Conservation (phyloP, 2,888 invertebrate species). For the Lasioglossum figueresi region DNA sequence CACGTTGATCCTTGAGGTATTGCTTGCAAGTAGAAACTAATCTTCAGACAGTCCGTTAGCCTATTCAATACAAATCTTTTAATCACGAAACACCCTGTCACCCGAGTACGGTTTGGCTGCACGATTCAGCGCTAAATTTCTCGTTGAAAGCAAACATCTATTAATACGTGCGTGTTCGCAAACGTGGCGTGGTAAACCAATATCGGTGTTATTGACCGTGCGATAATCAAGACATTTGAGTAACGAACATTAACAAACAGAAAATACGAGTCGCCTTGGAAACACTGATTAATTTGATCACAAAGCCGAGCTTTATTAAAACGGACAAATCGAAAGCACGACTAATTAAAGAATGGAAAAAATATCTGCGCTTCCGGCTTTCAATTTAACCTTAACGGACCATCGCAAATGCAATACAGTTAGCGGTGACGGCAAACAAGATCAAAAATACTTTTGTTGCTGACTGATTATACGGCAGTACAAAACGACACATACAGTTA, state of each 20-base stretch:
- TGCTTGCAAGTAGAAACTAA: not conserved
- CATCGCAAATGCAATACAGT: not conserved
- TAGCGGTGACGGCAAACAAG: not conserved
- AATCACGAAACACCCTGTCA: slow-evolving; percentile 10
- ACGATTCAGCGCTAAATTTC: slow-evolving; percentile 35
- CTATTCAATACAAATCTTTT: not conserved
- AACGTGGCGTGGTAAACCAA: slow-evolving; percentile 44
- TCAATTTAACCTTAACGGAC: slow-evolving; percentile 20
- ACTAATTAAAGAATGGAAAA: slow-evolving; percentile 25
- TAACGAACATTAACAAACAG: slow-evolving; percentile 55
- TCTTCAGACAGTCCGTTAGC: not conserved
- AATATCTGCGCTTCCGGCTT: slow-evolving; percentile 33
- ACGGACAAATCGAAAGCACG: slow-evolving; percentile 15
- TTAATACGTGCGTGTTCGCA: slow-evolving; percentile 29
- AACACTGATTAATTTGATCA: slow-evolving; percentile 53
- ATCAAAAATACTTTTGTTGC: not conserved
- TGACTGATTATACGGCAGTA: not conserved
- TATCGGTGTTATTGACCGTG: slow-evolving; percentile 55
- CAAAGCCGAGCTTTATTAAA: slow-evolving; percentile 23
- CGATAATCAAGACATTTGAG: slow-evolving; percentile 61
- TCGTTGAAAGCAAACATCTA: slow-evolving; percentile 38
- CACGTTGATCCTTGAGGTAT: not conserved
- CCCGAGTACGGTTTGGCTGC: not conserved
- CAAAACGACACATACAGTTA: not conserved
- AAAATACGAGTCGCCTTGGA: slow-evolving; percentile 23